Evolutionary conservation across 2,888 invertebrate species (phyloP), one percentile per base, ranked within the genome.

Genomic region (Xiphydria camelus): DNA sequence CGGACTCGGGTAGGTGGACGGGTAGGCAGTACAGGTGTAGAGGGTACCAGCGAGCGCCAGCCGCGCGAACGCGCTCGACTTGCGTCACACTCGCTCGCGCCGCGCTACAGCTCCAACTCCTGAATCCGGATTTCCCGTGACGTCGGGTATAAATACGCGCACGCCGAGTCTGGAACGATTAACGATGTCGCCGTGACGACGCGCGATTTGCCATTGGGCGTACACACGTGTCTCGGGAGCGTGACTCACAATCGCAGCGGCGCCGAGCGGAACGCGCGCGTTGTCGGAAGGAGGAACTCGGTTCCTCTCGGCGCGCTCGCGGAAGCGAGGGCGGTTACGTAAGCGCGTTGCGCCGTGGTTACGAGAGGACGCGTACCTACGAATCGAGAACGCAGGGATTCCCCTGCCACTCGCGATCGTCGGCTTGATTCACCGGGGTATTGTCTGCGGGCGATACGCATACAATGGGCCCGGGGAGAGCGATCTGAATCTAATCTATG

Each of bases 401-500:
- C 50, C 53, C 57, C 22, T 14, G 14, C 14, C 22, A 10, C 10
- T 7, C 12, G 22, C 48, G 44, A 45, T 47, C 51, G 48, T 45
- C 49, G 49, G 51, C 53, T 61, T 62, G 62, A 62, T 62, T 62
- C 62, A 62, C 51, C 52, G 62, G 54, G 49, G 57, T 54, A 62
- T 62, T 62, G 62, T 62, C 57, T 61, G 47, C 29, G 46, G 22
- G 47, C 50, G 59, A 61, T 61, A 56, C 63, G 62, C 62, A 59
- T 63, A 62, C 61, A 62, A 62, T 63, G 61, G 56, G 55, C 52
- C 57, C n/a, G n/a, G n/a, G n/a, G n/a, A 61, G 53, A 59, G 49
- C 57, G 63, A 62, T 62, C 61, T 51, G 53, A 61, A 53, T 56
- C 62, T 61, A 61, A 62, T 61, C 61, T 61, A 62, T 62, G 61